A percentile compares a stretch with the other conserved stretches of the same genome.
Evolutionary conservation across 2,113 vertebrate genomes (phyloP).

Genomic region (Pristiophorus japonicus): DNA sequence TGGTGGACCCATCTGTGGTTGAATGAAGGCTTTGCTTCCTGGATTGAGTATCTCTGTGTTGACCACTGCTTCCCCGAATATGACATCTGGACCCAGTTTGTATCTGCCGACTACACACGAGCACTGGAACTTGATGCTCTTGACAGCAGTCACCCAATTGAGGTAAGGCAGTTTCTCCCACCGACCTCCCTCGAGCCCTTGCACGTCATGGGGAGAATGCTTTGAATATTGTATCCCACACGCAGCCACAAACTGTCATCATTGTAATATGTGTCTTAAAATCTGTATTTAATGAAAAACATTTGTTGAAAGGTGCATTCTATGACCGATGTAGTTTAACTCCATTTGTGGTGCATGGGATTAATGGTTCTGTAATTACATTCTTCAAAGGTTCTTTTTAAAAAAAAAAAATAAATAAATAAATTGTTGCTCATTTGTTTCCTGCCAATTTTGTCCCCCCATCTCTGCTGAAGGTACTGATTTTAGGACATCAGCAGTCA

Average conservation of each 20-base stretch:
- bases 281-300: not conserved
- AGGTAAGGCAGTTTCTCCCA: constrained; percentile 58
- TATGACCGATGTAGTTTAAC: not conserved
- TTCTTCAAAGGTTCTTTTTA: too few relatives aligned
- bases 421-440: not conserved
- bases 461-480: not conserved
- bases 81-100: constrained; percentile 98
- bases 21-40: constrained; percentile 96
- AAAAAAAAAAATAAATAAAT: too few relatives aligned
- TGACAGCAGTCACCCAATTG: constrained; percentile 97
- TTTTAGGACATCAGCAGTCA: not conserved
- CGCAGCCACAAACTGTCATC: not conserved
- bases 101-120: constrained; percentile 92
- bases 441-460: not conserved
- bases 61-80: constrained; percentile 98
- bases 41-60: constrained; percentile 97
- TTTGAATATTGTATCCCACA: not conserved
- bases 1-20: constrained; percentile 99
- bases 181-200: not conserved
- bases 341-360: not conserved
- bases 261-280: not conserved
- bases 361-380: not conserved
- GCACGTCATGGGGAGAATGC: not conserved
- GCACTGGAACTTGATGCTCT: constrained; percentile 94
- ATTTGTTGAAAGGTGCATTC: not conserved